Base-by-base conservation (phyloP, 1,140 invertebrate species). In the Tetraneura akinire region DNA sequence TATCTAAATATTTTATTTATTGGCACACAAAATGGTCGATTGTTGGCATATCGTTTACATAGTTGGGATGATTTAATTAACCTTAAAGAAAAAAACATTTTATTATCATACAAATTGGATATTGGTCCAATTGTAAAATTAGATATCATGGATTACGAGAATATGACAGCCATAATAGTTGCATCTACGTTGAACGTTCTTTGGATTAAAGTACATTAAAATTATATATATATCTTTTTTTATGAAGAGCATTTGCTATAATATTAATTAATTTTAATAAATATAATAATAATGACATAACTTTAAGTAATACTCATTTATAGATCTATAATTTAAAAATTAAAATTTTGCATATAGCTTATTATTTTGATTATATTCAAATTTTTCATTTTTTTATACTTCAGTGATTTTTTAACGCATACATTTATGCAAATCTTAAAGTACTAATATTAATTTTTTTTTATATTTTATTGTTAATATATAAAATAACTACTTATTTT, bases 1-100 rank as follows among this genome's bases (percentile, higher is more conserved):
- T 47, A 78, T 60, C 29, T 37, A 16, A 78, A 78, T 5, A 60
- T 78, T 23, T 60, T 78, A 6, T 78, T 78, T 57, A 10, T 78
- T 3, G 74, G 74, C 18, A 78, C 74, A 26, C n/a, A 45, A 6
- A 78, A 60, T 60, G 29, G 74, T 62, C 62, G 29, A 3, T 78
- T 78, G 18, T 45, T 78, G 21, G 74, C 37, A 4, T 78, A 78
- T 47, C 74, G 74, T 29, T n/a, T 78, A 14, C 16, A 29, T 16
- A 18, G 21, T 62, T 45, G n/a, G 37, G 55, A 62, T 26, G 74
- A 78, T 78, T 78, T 78, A n/a, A 11, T 45, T 13, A 42, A 26
- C 5, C 74, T 47, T 0, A 42, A 62, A 29, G 11, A 42, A 21
- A n/a, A 13, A 8, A 78, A 78, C 16, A 49, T 23, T 0, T 11